A percentile compares a stretch with the other conserved stretches of the same genome.
Conservation (phyloP, 2,113 vertebrate genomes). For the Pholis gunnellus region DNA sequence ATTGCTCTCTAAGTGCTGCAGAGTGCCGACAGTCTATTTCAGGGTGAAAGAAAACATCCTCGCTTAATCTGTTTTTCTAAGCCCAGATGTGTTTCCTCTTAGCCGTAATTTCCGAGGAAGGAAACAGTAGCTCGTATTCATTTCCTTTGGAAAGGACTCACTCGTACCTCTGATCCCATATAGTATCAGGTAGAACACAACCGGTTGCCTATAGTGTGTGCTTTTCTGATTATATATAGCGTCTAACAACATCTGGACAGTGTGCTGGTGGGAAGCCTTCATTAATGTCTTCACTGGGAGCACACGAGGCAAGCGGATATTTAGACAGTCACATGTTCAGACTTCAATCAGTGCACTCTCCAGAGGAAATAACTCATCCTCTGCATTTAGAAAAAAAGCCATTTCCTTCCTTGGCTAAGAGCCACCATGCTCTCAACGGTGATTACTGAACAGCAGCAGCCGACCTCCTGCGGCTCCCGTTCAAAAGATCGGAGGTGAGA, state of each 20-base stretch:
- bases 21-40: conserved; percentile 27
- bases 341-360: conserved; percentile 46
- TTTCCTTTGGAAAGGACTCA: conserved; percentile 36
- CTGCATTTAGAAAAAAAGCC: conserved; percentile 32
- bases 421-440: conserved; percentile 2
- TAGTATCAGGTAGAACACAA: conserved; percentile 1
- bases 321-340: conserved; percentile 44
- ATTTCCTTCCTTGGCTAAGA: conserved; percentile 50
- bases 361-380: conserved; percentile 31
- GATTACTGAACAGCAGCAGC: conserved; percentile 18
- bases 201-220: background rate
- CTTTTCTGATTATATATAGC: conserved; percentile 9
- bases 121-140: conserved; percentile 32
- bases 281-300: conserved; percentile 40
- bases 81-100: conserved; percentile 33
- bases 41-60: conserved; percentile 45
- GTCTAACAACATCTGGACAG: conserved; percentile 24
- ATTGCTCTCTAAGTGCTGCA: background rate
- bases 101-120: background rate
- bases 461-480: background rate
- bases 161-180: background rate
- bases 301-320: conserved; percentile 25
- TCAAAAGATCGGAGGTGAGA: conserved; percentile 11
- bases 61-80: conserved; percentile 9
- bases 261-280: conserved; percentile 8